phyloP scores from a whole-genome alignment of 1,140 invertebrate genomes.

The Drosophila carrolli region DNA sequence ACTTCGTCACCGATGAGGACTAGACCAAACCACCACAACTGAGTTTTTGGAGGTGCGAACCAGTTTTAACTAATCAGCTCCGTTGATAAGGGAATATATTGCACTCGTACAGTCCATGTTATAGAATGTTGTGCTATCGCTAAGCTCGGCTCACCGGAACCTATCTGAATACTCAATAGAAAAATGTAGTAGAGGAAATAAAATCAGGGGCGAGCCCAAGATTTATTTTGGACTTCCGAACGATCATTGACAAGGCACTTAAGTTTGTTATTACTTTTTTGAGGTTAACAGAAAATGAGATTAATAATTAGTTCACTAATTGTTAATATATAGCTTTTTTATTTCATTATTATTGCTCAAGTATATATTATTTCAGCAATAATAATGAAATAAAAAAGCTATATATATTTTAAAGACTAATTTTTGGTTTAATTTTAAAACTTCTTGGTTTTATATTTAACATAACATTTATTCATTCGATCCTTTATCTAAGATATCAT shows the following conservation, averaged over 20 bases:
- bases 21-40: conserved; percentile 65
- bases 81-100: conserved; percentile 54
- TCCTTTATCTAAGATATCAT: too few species aligned
- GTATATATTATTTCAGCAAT: not conserved
- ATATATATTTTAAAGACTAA: too few species aligned
- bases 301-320: too few species aligned
- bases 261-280: not conserved
- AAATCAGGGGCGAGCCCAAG: not conserved
- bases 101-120: conserved; percentile 11
- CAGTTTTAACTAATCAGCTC: conserved; percentile 65
- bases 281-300: too few species aligned
- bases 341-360: too few species aligned
- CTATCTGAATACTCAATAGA: conserved; percentile 2
- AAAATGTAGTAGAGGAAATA: conserved; percentile 8
- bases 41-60: conserved; percentile 69
- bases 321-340: not conserved
- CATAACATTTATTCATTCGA: too few species aligned
- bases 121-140: conserved; percentile 33
- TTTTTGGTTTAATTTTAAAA: not conserved
- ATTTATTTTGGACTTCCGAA: conserved; percentile 12
- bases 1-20: conserved; percentile 31
- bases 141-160: conserved; percentile 32
- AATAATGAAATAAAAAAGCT: too few species aligned
- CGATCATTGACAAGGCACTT: not conserved
- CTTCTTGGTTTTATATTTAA: too few species aligned